phyloP scores from a whole-genome alignment of 2,888 invertebrate genomes.

The Sialis fuliginosa region DNA sequence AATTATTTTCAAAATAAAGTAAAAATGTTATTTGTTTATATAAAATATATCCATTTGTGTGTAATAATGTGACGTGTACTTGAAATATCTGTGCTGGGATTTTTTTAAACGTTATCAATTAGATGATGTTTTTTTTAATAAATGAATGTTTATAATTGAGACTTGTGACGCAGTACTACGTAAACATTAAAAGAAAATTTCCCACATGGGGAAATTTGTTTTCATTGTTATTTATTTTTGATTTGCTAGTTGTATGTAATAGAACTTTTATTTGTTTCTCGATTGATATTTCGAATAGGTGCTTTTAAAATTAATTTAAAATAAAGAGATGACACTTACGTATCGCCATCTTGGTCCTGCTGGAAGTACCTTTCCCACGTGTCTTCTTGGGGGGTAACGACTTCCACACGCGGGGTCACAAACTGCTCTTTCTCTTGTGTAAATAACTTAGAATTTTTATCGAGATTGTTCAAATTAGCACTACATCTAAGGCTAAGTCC shows the following conservation, averaged over 20 bases:
- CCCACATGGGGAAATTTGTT: too few species aligned
- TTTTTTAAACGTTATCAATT: too few species aligned
- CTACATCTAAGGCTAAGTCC: conserved; percentile 31
- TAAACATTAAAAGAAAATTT: too few species aligned
- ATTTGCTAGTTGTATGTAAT: not conserved
- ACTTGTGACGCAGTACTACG: too few species aligned
- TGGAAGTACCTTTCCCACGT: conserved; percentile 50
- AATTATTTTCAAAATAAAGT: too few species aligned
- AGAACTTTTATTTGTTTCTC: not conserved
- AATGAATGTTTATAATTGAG: too few species aligned
- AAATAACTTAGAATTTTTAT: conserved; percentile 9
- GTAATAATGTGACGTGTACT: too few species aligned
- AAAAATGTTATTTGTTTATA: too few species aligned
- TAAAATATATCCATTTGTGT: too few species aligned
- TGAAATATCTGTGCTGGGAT: too few species aligned
- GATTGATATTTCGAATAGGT: not conserved
- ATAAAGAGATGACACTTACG: conserved; percentile 42
- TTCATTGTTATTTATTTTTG: too few species aligned
- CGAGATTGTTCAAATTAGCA: conserved; percentile 22
- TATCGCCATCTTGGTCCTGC: conserved; percentile 73
- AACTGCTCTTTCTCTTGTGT: conserved; percentile 10
- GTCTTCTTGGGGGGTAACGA: conserved; percentile 7
- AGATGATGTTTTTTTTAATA: too few species aligned
- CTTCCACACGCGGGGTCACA: conserved; percentile 10
- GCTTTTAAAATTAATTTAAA: not conserved